phyloP scores from a whole-genome alignment of 2,888 invertebrate species.

The Tachina fera region DNA sequence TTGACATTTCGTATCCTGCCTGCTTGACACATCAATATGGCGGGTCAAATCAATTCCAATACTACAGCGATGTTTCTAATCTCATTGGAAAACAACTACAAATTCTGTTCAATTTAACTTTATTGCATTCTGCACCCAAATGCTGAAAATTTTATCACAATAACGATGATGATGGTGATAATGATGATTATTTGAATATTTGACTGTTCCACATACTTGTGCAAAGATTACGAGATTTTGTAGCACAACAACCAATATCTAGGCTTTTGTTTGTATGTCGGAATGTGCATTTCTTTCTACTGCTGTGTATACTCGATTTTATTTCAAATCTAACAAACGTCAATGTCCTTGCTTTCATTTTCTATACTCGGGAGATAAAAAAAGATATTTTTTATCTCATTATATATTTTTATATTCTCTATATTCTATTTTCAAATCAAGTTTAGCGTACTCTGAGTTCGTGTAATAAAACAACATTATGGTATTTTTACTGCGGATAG shows the following conservation, averaged over 20 bases:
- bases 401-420: background rate
- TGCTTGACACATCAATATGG: background rate
- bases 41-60: background rate
- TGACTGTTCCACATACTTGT: constrained; percentile 27
- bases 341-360: constrained; percentile 63
- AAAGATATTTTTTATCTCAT: constrained; percentile 21
- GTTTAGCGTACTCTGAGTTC: constrained; percentile 36
- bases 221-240: background rate
- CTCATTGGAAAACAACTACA: background rate
- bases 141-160: constrained; percentile 12
- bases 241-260: constrained; percentile 10
- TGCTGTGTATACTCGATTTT: constrained; percentile 18
- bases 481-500: constrained; percentile 8
- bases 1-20: background rate
- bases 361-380: constrained; percentile 11
- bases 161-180: constrained; percentile 5
- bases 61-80: background rate
- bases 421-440: background rate
- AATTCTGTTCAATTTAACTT: constrained; percentile 23
- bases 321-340: constrained; percentile 56
- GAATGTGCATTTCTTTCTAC: background rate
- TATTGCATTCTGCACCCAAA: constrained; percentile 43
- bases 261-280: background rate
- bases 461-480: constrained; percentile 55
- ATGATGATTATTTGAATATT: constrained; percentile 44